Percentiles rank a stretch among this genome's conserved stretches.
These are phyloP conservation scores for Heteromormyrus szaboi DNA, from an alignment of 2,797 vertebrate species.

Conservation along the genomic window DNA sequence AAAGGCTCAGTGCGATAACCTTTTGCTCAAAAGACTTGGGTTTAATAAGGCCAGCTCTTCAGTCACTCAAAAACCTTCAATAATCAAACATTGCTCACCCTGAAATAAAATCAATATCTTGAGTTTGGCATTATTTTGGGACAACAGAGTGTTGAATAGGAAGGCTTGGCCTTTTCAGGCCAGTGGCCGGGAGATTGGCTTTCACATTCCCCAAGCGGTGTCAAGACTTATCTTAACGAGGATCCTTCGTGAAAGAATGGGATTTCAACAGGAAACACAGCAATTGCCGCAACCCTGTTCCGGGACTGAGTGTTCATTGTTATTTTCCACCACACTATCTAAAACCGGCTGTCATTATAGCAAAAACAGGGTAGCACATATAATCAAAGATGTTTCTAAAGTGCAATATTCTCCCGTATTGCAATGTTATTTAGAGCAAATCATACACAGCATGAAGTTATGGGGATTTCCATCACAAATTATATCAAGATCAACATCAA, in stretches of 20 bases:
- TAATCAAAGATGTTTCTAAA: not conserved
- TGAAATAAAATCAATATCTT: conserved; percentile 10
- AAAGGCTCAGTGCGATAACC: not conserved
- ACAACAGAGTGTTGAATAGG: not conserved
- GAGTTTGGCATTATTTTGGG: not conserved
- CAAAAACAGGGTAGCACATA: not conserved
- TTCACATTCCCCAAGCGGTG: not conserved
- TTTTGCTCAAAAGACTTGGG: not conserved
- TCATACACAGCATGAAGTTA: not conserved
- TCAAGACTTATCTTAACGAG: conserved; percentile 6
- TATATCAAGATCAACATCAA: not conserved
- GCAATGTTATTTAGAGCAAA: not conserved
- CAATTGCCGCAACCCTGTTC: not conserved
- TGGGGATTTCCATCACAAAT: not conserved
- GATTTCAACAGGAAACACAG: not conserved
- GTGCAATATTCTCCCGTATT: not conserved
- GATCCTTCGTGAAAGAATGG: not conserved
- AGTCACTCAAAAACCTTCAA: not conserved
- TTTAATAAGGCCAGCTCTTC: conserved; percentile 13
- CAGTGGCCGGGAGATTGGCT: not conserved
- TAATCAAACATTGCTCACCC: conserved; percentile 7
- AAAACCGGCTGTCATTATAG: not conserved
- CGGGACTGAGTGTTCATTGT: not conserved
- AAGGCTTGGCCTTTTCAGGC: conserved; percentile 4
- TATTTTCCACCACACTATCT: not conserved